Evolutionary conservation across 1,140 invertebrate genomes (phyloP), one percentile per base, ranked within the genome.

Genomic region (Sesamia nonagrioides): DNA sequence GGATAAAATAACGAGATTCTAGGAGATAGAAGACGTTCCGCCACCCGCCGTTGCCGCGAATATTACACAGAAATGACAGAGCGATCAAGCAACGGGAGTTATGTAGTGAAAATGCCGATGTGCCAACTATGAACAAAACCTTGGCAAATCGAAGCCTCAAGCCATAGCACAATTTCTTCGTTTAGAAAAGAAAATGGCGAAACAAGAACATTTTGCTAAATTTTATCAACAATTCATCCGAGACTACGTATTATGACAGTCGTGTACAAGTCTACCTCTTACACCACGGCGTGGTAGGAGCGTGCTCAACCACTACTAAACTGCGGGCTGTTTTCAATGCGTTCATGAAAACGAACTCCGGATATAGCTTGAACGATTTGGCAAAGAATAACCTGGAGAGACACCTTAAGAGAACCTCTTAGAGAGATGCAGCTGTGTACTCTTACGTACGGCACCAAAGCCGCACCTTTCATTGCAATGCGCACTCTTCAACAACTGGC

Each of bases 401-500:
- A 60, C 3, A 60, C 61, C 11, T 13, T 11, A 52, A 4, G 37
- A 58, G 45, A n/a, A 77, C 48, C 11, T 2, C 2, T n/a, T 71
- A 33, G 21, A 69, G 11, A 40, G 42, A 58, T 50, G 76, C 15
- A 35, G 37, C 75, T 18, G 40, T 76, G 42, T 45, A 45, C 42
- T 13, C 42, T 45, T 13, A 45, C 42, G 4, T 18, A 45, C 42
- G 42, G 42, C 1, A 45, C 42, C 11, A 45, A 45, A 45, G 42
- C 13, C 42, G 42, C 42, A 45, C 42, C 17, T 8, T 80, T 15
- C n/a, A 27, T 80, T 5, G 73, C 79, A 0, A 35, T 80, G 33
- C 56, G 17, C 6, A 75, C 72, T 1, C 27, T 75, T 2, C 66
- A 69, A 40, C 79, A 91, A 72, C 52, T 93, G 27, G 87, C 91